Evolutionary conservation across 2,888 invertebrate species (phyloP), one percentile per base, ranked within the genome.

Genomic region (Temnothorax rugatulus): DNA sequence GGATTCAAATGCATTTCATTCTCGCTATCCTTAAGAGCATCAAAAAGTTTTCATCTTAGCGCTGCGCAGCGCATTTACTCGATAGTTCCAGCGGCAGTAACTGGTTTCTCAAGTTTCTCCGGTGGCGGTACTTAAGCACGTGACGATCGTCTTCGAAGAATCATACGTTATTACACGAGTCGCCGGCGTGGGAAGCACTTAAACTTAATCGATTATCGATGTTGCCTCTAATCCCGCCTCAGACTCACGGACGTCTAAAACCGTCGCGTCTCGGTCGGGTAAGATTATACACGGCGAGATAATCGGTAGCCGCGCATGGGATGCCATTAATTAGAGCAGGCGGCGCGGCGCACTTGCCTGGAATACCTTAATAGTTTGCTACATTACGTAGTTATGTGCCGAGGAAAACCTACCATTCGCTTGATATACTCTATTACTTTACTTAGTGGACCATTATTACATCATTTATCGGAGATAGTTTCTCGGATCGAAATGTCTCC

Each of bases 171-270:
- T 90, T 90, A 90, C 89, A 85, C 76, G 82, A 75, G 83, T 83
- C 47, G 77, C 44, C 71, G 76, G 71, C 74, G 57, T 74, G 52
- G 73, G 47, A 63, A 71, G 82, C 84, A 90, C 87, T 90, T 86
- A 83, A 90, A 86, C 84, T 89, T 87, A 90, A 90, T 90, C 90
- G 90, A 89, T 89, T 87, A 85, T 90, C 89, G 86, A 90, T 90
- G 90, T 88, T 85, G 89, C 90, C 86, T 90, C 86, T 90, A 90
- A 90, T 90, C 85, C 88, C 71, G 44, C 52, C 52, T 73, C 21
- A 52, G 25, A 69, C 50, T 63, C 63, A 81, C 74, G 66, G 63
- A 75, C 29, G 69, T 85, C 89, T 87, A 63, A 83, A 86, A 86
- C 84, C 82, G 83, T 81, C 41, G 77, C 44, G 44, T 66, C 44